A percentile compares a stretch with the other conserved stretches of the same genome.
Conservation (phyloP, 2,797 vertebrate species). For the Enteromius mattozi region DNA sequence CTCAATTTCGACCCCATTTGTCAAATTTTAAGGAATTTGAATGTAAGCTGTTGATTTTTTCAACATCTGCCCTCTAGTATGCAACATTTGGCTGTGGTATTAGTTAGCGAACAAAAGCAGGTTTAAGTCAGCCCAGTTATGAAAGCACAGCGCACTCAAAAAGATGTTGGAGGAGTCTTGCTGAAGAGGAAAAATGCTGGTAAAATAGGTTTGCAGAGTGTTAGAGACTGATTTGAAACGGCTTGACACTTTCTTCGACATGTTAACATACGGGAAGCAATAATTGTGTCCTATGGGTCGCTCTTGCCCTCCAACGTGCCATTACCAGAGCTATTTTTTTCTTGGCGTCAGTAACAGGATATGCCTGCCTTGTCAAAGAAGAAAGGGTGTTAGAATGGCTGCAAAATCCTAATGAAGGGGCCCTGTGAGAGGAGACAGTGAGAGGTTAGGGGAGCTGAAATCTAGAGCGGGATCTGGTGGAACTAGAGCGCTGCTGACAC, state of each 20-base stretch:
- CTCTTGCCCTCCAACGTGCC: conserved; percentile 53
- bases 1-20: conserved; percentile 36
- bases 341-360: conserved; percentile 59
- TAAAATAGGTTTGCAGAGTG: conserved; percentile 51
- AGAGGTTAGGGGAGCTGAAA: conserved; percentile 51
- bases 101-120: conserved; percentile 3
- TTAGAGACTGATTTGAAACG: conserved; percentile 57
- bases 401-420: conserved; percentile 64
- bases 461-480: conserved; percentile 30
- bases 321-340: conserved; percentile 52
- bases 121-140: conserved; percentile 30
- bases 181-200: conserved; percentile 26
- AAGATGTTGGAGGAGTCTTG: conserved; percentile 31
- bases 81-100: conserved; percentile 12
- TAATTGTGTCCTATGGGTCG: conserved; percentile 64
- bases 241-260: conserved; percentile 60
- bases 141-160: conserved; percentile 23
- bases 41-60: conserved; percentile 7
- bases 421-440: conserved; percentile 45
- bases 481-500: conserved; percentile 40
- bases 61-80: not conserved
- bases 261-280: conserved; percentile 62
- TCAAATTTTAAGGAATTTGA: not conserved
- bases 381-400: conserved; percentile 62
- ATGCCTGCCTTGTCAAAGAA: conserved; percentile 62